Evolutionary conservation across 1,140 invertebrate genomes (phyloP).

Genomic region (Panagrolaimus sp.): DNA sequence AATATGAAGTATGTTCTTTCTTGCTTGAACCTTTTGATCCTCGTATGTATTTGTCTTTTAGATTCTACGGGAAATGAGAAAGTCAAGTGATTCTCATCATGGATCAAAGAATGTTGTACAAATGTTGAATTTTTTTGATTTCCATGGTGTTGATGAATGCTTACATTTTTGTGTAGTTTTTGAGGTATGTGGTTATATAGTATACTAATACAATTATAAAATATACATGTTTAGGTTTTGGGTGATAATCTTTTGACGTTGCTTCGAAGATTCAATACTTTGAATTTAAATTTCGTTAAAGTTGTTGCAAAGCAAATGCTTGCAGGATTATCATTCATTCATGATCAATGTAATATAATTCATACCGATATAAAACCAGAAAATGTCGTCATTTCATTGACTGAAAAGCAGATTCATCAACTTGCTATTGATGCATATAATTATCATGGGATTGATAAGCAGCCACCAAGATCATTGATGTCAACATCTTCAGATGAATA

Average conservation of each 20-base stretch:
- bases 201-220: no score
- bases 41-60: constrained; percentile 3
- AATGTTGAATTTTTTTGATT: constrained; percentile 76
- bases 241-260: constrained; percentile 90
- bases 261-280: constrained; percentile 73
- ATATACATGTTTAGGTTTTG: constrained; percentile 64
- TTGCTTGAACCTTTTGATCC: constrained; percentile 11
- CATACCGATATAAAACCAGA: no score
- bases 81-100: constrained; percentile 73
- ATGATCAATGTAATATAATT: no score
- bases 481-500: neutral
- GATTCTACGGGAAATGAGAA: neutral
- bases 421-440: constrained; percentile 61
- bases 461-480: neutral
- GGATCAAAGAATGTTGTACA: constrained; percentile 67
- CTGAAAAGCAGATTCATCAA: constrained; percentile 32
- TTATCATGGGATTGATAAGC: no score
- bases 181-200: constrained; percentile 66
- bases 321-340: no score
- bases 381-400: constrained; percentile 38
- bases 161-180: constrained; percentile 2
- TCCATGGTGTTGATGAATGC: neutral
- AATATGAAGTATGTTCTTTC: constrained; percentile 69
- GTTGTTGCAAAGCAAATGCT: neutral
- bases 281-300: neutral